Conservation (phyloP, 2,113 vertebrate species). For the Caracal caracal region DNA sequence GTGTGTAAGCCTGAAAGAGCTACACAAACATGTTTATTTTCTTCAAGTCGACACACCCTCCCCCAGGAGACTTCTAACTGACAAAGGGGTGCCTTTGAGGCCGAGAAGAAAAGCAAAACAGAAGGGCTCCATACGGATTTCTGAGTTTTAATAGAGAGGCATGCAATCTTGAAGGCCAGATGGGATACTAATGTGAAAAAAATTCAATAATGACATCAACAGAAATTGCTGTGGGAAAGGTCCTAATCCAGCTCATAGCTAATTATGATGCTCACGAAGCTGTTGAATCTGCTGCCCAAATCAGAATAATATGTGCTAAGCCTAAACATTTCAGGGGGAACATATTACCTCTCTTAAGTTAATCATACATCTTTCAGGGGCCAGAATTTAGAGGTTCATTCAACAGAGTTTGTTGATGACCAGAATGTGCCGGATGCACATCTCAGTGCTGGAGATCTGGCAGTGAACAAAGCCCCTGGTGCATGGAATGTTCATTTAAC, state of each 20-base stretch:
- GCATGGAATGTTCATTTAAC: not conserved
- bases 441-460: not conserved
- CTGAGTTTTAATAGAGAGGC: conserved; percentile 15
- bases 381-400: conserved; percentile 29
- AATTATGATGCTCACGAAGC: not conserved
- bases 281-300: not conserved
- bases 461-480: not conserved
- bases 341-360: not conserved
- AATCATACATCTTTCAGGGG: not conserved
- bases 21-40: conserved; percentile 34
- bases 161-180: not conserved
- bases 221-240: conserved; percentile 4
- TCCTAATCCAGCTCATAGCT: not conserved
- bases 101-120: conserved; percentile 48
- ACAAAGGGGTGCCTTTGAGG: not conserved
- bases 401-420: not conserved
- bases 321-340: not conserved
- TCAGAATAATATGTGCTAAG: not conserved
- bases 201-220: conserved; percentile 4
- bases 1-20: not conserved
- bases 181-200: conserved; percentile 25
- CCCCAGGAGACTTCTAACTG: conserved; percentile 14
- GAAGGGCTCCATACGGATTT: not conserved
- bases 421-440: not conserved
- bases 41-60: not conserved